Evolutionary conservation across 1,140 invertebrate species (phyloP), one percentile per base, ranked within the genome.

Genomic region (Leptinotarsa defecta): DNA sequence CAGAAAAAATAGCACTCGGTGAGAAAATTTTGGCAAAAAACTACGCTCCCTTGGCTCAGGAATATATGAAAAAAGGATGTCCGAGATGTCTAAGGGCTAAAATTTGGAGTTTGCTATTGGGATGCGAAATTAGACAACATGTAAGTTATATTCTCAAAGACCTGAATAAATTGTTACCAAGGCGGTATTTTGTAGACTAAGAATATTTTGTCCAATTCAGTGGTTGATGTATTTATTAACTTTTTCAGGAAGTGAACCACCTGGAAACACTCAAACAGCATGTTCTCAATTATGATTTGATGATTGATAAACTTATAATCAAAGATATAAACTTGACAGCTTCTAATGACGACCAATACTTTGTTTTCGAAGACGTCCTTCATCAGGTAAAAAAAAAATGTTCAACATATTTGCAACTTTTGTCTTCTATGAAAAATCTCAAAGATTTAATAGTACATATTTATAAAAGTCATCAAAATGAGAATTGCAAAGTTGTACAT

Each of bases 281-380:
- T 83, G 95, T 98, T 1, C 85, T 97, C 43, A 92, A 96, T 77
- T 95, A 96, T 83, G 96, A 98, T 82, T 90, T 98, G 2, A 92
- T 98, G 86, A 93, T 97, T 5, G 96, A 98, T 84, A 97, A 96
- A 85, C 87, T 98, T 5, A 94, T 98, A 79, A 95, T 97, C 76
- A 98, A 98, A 89, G 97, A 98, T 86, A 95, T 99, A 4, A 96
- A 97, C 85, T 85, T 98, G 57, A 98, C 96, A 13, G 96, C 96
- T 0, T 96, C 95, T 5, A 98, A 98, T 85, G 97, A 99, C 84
- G 96, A 98, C 85, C 96, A 98, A 83, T 98, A 98, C 85, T 99
- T 99, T 87, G 96, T 99, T 0, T 99, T 98, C 86, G 96, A 98
- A 88, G 97, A 99, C 86, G 91, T 97, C 57, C 87, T 98, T 0